A percentile compares a stretch with the other conserved stretches of the same genome.
Evolutionary conservation across 2,113 vertebrate genomes (phyloP).

Genomic region (Turdus rufiventris): DNA sequence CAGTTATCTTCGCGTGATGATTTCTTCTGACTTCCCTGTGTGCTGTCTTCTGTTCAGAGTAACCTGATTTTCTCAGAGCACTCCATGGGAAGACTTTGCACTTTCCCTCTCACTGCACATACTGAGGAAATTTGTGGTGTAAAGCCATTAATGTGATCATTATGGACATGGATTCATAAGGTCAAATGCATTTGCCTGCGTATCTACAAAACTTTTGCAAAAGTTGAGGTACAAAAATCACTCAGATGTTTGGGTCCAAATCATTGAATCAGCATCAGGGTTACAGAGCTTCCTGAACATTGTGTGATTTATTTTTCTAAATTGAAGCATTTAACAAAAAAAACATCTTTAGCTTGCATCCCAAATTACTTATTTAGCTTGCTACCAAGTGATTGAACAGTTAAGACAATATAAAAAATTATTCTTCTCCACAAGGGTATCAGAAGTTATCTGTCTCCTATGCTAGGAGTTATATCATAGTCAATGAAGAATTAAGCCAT

Average conservation of each 20-base stretch:
- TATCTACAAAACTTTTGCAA: not conserved
- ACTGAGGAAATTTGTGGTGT: not conserved
- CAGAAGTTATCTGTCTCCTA: not conserved
- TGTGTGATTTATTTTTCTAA: not conserved
- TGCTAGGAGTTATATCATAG: not conserved
- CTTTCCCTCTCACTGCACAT: accelerated
- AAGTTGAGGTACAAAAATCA: not conserved
- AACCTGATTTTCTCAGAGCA: not conserved
- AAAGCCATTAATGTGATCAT: not conserved
- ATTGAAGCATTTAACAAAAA: not conserved
- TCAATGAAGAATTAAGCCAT: not conserved
- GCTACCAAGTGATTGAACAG: not conserved
- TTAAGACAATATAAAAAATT: not conserved
- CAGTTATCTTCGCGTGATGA: not conserved
- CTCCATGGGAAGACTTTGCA: not conserved
- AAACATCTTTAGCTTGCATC: not conserved
- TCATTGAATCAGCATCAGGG: not conserved
- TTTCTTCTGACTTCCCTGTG: not conserved
- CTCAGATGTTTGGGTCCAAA: not conserved
- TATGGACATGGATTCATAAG: not conserved
- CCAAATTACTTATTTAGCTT: not conserved
- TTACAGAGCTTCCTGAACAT: not conserved
- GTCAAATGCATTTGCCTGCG: not conserved
- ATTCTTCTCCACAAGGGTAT: not conserved
- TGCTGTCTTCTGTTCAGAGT: not conserved